Conservation (phyloP, 2,888 invertebrate genomes). For the Branchellion lobata region DNA sequence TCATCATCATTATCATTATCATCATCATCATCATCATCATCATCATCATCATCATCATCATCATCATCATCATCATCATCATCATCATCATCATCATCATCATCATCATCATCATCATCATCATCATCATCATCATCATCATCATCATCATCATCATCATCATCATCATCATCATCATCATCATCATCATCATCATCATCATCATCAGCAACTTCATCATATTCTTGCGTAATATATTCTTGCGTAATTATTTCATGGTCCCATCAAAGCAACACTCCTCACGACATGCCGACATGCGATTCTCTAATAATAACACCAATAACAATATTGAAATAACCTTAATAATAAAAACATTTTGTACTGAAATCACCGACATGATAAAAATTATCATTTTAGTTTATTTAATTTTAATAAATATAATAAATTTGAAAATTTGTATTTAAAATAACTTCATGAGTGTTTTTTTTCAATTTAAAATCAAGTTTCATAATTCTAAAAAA, state of each 20-base stretch:
- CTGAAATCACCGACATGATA: too few relatives aligned
- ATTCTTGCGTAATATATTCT: slow-evolving; percentile 12
- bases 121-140: slow-evolving; percentile 1
- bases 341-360: too few relatives aligned
- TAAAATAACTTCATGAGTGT: too few relatives aligned
- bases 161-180: slow-evolving; percentile 23
- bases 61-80: not conserved
- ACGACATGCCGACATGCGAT: not conserved
- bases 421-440: not conserved
- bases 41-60: not conserved
- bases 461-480: too few relatives aligned
- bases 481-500: too few relatives aligned
- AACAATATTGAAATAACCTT: not conserved
- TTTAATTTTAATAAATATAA: too few relatives aligned
- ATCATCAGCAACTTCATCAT: slow-evolving; percentile 33
- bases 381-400: too few relatives aligned
- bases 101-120: not conserved
- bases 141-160: slow-evolving; percentile 57
- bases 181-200: slow-evolving; percentile 53
- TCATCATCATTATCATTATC: slow-evolving; percentile 20
- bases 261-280: slow-evolving; percentile 32
- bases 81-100: not conserved
- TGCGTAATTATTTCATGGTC: slow-evolving; percentile 11
- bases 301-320: not conserved
- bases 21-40: not conserved